Base-by-base conservation (phyloP, 2,113 vertebrate species). In the Amblyopsis rosae region DNA sequence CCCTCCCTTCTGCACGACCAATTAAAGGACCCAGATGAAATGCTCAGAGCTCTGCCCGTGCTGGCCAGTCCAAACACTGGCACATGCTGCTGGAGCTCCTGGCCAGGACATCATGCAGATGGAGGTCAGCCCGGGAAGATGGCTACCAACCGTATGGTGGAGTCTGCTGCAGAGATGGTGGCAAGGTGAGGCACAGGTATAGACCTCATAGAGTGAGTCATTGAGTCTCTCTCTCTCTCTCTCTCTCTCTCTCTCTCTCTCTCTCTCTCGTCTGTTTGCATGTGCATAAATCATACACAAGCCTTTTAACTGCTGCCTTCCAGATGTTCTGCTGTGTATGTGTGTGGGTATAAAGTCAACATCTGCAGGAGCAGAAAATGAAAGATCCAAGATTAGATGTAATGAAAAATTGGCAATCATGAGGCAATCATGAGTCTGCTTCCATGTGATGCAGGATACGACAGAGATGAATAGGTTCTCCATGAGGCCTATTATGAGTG, bases 101-200 rank as follows among this genome's bases (percentile, higher is more conserved):
- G 67, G 65, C 68, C 69, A 32, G 63, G 91, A 87, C 88, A 82
- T 87, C 82, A 76, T 90, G 78, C 93, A 95, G 93, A 94, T 94
- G 93, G 92, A 90, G 83, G 75, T 74, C 16, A 66, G 79, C 72
- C 82, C 82, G 87, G 84, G 86, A 80, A 86, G 72, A 89, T 85
- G 84, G 86, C 66, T 51, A 85, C 26, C 55, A 72, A 80, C 58
- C 59, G 68, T 65, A 73, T 62, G 76, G 58, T 10, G 56, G 56
- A 54, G n/a, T n/a, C 13, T 15, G 51, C n/a, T 8, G 0, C 15
- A 46, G 53, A 33, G 56, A 53, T 33, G 26, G 64, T 12, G 8
- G 41, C 26, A 33, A 54, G 19, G n/a, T 35, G 48, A 12, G 33
- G 64, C 61, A 45, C 6, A 13, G 33, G n/a, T n/a, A 33, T 56